A percentile compares a stretch with the other conserved stretches of the same genome.
phyloP scores from a whole-genome alignment of 2,888 invertebrate genomes.

The Syrphus vitripennis region DNA sequence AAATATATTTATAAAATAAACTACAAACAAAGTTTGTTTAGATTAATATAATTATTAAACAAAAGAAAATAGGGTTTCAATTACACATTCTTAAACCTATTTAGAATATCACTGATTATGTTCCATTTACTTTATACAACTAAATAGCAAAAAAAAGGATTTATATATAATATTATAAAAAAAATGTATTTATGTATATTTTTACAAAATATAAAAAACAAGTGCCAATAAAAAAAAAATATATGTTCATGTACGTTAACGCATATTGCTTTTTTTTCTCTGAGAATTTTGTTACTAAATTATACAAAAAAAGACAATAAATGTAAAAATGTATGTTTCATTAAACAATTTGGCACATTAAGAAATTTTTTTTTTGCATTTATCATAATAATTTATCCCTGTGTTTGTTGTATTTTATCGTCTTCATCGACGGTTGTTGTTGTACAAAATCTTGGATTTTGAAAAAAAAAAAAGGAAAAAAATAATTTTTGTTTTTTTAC shows the following conservation, averaged over 20 bases:
- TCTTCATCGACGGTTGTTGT: slow-evolving; percentile 59
- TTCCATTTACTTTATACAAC: slow-evolving; percentile 63
- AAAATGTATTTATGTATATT: slow-evolving; percentile 9
- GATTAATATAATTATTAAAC: background rate
- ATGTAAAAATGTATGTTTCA: slow-evolving; percentile 34
- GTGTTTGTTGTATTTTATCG: slow-evolving; percentile 66
- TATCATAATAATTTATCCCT: slow-evolving; percentile 65
- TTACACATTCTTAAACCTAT: slow-evolving; percentile 56
- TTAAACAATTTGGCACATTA: slow-evolving; percentile 64
- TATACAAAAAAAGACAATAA: slow-evolving; percentile 24
- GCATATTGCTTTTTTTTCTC: slow-evolving; percentile 51
- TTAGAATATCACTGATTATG: slow-evolving; percentile 73
- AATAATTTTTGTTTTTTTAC: slow-evolving; percentile 24
- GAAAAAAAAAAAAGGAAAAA: slow-evolving; percentile 24
- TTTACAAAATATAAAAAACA: slow-evolving; percentile 47
- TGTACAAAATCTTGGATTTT: slow-evolving; percentile 65
- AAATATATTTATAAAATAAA: background rate
- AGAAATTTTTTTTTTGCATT: slow-evolving; percentile 37
- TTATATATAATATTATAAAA: background rate
- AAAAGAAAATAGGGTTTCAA: slow-evolving; percentile 28
- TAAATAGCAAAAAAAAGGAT: background rate
- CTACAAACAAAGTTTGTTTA: slow-evolving; percentile 3
- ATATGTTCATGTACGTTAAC: slow-evolving; percentile 4
- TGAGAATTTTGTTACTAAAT: slow-evolving; percentile 56
- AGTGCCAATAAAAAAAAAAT: slow-evolving; percentile 47